Base-by-base conservation (phyloP, 1,140 invertebrate genomes). In the Semibalanus balanoides region DNA sequence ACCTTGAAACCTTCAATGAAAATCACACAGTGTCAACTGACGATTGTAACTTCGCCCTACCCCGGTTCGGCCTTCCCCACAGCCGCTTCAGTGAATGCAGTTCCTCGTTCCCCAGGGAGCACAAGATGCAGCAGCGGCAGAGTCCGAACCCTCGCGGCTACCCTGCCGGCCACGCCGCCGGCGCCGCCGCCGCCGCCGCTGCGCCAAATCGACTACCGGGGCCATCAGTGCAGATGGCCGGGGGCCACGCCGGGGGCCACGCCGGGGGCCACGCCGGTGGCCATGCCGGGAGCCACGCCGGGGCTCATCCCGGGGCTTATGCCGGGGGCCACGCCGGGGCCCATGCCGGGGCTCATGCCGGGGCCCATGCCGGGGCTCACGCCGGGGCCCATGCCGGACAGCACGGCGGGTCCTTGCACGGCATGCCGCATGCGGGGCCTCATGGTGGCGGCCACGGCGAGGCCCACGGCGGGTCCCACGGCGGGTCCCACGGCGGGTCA, bases 111-210 rank as follows among this genome's bases (percentile, higher is more conserved):
- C 87, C 80, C 86, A 93, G 92, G 84, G 92, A 93, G 79, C 89
- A 91, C 81, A 91, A 91, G 82, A 84, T 86, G 83, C 84, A 85
- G 79, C 90, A 91, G 83, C 87, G 90, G 85, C 91, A 92, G 85
- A 86, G 90, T 25, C 51, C 51, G 51, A 64, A 64, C 51, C 51
- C 51, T 7, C 51, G 51, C 51, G 51, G 51, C 22, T 64, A 19
- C 22, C 14, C 14, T 7, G 14, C 51, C 51, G 51, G 51, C 7
- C 51, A 64, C 51, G 51, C 14, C 22, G 51, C 35, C 5, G 35
- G 5, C 5, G 35, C 35, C 5, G 35, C 51, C 14, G 51, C 51
- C 11, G 51, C 51, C 11, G 51, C 11, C 14, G 51, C 1, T 7
- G 51, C 51, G 51, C 51, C 51, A 1, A 64, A 64, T 25, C 51